Percentiles rank a stretch among this genome's conserved stretches.
Conservation (phyloP, 2,888 invertebrate species). For the Digitonthophagus gazella region DNA sequence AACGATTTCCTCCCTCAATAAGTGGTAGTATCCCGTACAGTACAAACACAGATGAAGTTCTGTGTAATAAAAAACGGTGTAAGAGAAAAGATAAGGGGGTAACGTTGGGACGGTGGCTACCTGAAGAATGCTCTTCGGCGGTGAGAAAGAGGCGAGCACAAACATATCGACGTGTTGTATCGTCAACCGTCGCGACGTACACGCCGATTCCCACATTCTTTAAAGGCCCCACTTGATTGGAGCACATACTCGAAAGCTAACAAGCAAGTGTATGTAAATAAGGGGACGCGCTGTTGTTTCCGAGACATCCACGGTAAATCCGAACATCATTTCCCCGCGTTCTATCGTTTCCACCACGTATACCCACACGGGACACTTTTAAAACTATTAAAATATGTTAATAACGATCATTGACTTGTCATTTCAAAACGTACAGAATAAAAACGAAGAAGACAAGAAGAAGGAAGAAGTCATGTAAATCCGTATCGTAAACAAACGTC, state of each 20-base stretch:
- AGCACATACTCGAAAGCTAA: conserved; percentile 37
- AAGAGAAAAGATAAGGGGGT: background rate
- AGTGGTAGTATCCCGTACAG: no score
- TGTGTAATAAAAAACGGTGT: background rate
- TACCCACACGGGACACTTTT: background rate
- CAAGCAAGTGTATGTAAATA: conserved; percentile 37
- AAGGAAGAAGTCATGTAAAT: background rate
- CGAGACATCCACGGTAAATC: conserved; percentile 2
- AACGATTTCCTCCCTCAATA: no score
- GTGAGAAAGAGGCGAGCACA: conserved; percentile 1
- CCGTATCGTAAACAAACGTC: background rate
- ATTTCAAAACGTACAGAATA: no score
- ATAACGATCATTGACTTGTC: no score
- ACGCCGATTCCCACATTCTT: conserved; percentile 36
- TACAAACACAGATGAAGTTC: background rate
- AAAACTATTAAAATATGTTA: background rate
- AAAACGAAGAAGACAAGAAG: background rate
- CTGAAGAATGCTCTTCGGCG: background rate
- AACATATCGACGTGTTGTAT: conserved; percentile 29
- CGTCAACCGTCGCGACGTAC: conserved; percentile 27
- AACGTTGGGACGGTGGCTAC: background rate
- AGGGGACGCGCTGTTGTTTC: conserved; percentile 29
- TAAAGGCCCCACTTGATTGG: conserved; percentile 34
- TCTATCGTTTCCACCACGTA: conserved; percentile 1
- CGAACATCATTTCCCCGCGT: conserved; percentile 3